A percentile compares a stretch with the other conserved stretches of the same genome.
phyloP scores from a whole-genome alignment of 2,797 vertebrate species.

The Periophthalmus magnuspinnatus region DNA sequence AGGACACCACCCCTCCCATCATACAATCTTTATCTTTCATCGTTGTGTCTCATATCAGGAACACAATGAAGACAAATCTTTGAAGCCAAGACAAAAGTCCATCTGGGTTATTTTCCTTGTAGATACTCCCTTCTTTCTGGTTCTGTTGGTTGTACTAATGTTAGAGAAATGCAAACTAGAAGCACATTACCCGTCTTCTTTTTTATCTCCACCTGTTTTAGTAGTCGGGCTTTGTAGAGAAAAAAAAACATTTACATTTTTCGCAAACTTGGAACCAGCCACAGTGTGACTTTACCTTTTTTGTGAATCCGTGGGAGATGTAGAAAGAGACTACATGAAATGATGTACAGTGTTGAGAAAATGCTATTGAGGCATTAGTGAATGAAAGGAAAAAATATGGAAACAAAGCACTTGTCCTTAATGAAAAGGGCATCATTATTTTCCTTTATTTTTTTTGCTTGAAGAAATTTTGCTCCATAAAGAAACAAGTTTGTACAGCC shows the following conservation, averaged over 20 bases:
- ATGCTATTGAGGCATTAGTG: constrained; percentile 62
- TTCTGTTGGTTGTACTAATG: constrained; percentile 74
- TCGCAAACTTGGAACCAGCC: constrained; percentile 68
- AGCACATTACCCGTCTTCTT: constrained; percentile 71
- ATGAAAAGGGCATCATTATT: constrained; percentile 65
- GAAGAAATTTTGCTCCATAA: constrained; percentile 63
- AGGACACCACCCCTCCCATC: constrained; percentile 63
- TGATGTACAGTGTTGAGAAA: constrained; percentile 72
- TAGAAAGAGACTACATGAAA: constrained; percentile 72
- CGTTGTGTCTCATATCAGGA: constrained; percentile 64
- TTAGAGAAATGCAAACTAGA: constrained; percentile 74
- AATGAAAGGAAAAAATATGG: constrained; percentile 60
- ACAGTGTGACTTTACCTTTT: constrained; percentile 62
- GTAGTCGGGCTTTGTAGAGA: constrained; percentile 69
- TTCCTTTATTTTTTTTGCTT: constrained; percentile 40
- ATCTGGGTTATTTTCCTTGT: constrained; percentile 69
- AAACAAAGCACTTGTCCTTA: constrained; percentile 82
- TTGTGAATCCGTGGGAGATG: constrained; percentile 60
- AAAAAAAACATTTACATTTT: constrained; percentile 67
- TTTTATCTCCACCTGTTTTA: constrained; percentile 69
- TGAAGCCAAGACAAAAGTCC: constrained; percentile 66
- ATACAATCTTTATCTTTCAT: constrained; percentile 57
- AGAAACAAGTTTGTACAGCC: constrained; percentile 69
- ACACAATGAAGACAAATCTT: constrained; percentile 61
- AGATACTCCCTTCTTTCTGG: constrained; percentile 61